Percentiles rank a stretch among this genome's conserved stretches.
These are phyloP conservation scores for Mixornis gularis DNA, from an alignment of 2,113 vertebrate genomes.

Conservation along the genomic window DNA sequence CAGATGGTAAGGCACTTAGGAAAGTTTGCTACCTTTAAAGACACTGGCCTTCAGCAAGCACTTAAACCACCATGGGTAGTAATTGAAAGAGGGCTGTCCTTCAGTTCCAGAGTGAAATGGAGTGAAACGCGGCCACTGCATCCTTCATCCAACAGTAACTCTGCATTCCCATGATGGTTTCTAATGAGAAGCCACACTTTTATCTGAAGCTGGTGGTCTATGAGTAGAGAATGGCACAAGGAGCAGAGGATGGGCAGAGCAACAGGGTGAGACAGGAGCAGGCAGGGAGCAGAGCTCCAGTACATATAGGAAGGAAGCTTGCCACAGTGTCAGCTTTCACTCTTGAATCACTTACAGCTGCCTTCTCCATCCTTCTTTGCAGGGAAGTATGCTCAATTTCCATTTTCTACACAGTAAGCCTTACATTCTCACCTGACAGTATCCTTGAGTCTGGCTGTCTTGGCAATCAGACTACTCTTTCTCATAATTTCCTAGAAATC, in stretches of 20 bases:
- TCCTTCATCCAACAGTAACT: background rate
- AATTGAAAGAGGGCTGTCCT: background rate
- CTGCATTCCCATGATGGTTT: background rate
- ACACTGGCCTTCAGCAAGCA: background rate
- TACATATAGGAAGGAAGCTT: fast-evolving
- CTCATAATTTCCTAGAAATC: conserved; percentile 31
- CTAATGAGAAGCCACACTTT: background rate
- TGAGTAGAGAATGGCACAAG: background rate
- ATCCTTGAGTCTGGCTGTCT: background rate
- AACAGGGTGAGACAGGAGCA: background rate
- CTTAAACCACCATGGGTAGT: background rate
- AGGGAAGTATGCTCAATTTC: background rate
- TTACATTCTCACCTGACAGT: background rate
- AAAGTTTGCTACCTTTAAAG: conserved; percentile 1
- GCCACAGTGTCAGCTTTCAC: background rate
- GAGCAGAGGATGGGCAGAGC: background rate
- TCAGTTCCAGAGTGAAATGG: background rate
- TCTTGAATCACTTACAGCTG: background rate
- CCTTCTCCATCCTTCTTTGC: background rate
- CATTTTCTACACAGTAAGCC: background rate
- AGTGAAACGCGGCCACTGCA: background rate
- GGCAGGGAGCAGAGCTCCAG: background rate
- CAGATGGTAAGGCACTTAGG: conserved; percentile 28
- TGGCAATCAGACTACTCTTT: background rate
- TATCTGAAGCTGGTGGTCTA: background rate